Percentiles rank a stretch among this genome's conserved stretches.
Conservation (phyloP, 1,140 invertebrate species). For the Mesaphorura yosii region DNA sequence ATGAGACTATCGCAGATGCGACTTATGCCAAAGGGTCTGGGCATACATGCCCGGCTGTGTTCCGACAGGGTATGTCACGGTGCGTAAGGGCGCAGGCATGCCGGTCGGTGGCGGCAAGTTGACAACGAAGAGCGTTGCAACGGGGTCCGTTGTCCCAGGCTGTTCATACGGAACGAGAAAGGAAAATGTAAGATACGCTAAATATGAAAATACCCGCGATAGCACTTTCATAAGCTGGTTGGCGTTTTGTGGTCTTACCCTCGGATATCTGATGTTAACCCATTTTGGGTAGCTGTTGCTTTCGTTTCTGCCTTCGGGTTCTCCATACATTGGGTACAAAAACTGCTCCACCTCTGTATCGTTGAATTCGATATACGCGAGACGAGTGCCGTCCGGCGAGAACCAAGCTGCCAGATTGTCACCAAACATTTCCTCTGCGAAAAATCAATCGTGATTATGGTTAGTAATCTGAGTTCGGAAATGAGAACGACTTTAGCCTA, state of each 20-base stretch:
- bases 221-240: neutral
- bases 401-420: constrained; percentile 80
- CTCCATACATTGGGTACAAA: constrained; percentile 40
- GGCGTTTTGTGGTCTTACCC: constrained; percentile 41
- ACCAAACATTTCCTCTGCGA: constrained; percentile 84
- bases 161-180: too few relatives aligned
- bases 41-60: too few relatives aligned
- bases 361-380: constrained; percentile 75
- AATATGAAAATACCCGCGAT: too few relatives aligned
- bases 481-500: too few relatives aligned
- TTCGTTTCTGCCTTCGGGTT: constrained; percentile 32
- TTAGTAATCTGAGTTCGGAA: too few relatives aligned
- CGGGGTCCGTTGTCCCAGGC: constrained; percentile 65
- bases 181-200: too few relatives aligned
- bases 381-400: constrained; percentile 58
- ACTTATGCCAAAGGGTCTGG: too few relatives aligned
- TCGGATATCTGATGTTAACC: constrained; percentile 63
- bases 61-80: too few relatives aligned
- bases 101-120: too few relatives aligned
- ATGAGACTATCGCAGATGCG: too few relatives aligned
- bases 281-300: constrained; percentile 33
- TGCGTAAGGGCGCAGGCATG: too few relatives aligned
- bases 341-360: constrained; percentile 49
- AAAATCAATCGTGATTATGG: too few relatives aligned
- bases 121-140: constrained; percentile 54